Evolutionary conservation across 2,113 vertebrate species (phyloP), one percentile per base, ranked within the genome.

Genomic region (Penelope pileata): DNA sequence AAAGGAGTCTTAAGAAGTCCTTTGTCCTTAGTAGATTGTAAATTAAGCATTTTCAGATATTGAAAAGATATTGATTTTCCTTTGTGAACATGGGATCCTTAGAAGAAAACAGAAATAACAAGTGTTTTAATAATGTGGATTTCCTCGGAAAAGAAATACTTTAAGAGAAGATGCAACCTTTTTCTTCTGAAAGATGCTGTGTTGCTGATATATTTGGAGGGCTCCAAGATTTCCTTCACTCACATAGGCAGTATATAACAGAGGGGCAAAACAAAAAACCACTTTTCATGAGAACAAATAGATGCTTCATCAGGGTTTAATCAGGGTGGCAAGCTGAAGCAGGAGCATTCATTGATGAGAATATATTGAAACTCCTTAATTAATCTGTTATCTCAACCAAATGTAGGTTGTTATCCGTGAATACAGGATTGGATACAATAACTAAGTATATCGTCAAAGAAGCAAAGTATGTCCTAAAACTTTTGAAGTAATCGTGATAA

Each of bases 361-460:
- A 91, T 62, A 84, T 69, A 79, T 34, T 85, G 78, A 90, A 94
- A 94, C 26, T 53, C 48, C 62, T 73, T 90, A 89, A 95, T 95
- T 94, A 96, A 95, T 94, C 74, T 94, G 87, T 79, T 95, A 85
- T 79, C 75, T 94, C 90, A 93, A 95, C 43, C 21, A 91, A 85
- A 87, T 72, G 69, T 53, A 87, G 70, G 89, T 94, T 84, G 47
- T 90, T 92, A 83, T 81, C 60, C 67, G 21, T 43, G 74, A 67
- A 72, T 86, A 82, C 4, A 7, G 91, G 69, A 89, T 67, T 56
- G 78, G 73, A 84, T 78, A 89, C 53, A 72, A 91, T 47, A 89
- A 83, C 43, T 91, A 91, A 75, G 87, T 75, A 54, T 64, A 75
- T 36, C n/a, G 72, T 72, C 73, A 66, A 64, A 69, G 69, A 56